Conservation (phyloP, 2,113 vertebrate species). For the Cebidichthys violaceus region DNA sequence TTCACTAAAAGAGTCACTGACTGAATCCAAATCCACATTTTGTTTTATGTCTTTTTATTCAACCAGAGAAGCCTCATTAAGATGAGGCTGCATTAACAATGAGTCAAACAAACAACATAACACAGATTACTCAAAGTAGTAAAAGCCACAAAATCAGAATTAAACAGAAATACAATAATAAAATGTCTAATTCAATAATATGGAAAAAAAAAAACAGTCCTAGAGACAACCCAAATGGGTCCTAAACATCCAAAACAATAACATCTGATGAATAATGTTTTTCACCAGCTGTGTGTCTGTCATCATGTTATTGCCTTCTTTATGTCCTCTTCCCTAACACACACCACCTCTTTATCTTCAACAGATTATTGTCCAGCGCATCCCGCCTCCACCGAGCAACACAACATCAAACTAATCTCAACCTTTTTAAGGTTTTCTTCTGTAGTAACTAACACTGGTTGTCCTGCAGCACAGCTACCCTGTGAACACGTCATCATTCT, state of each 20-base stretch:
- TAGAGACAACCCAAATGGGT: neutral
- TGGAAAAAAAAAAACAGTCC: neutral
- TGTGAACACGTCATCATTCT: neutral
- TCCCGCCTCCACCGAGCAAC: slow-evolving; percentile 15
- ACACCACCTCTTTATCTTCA: slow-evolving; percentile 11
- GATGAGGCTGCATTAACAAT: neutral
- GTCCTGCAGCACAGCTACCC: neutral
- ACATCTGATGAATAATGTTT: neutral
- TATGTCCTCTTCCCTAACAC: slow-evolving; percentile 1
- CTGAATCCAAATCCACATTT: neutral
- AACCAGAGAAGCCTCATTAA: neutral
- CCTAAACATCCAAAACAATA: neutral
- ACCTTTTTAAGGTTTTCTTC: neutral
- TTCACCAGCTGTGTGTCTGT: slow-evolving; percentile 7
- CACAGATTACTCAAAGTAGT: too few relatives aligned
- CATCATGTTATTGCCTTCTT: neutral
- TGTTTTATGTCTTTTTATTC: neutral
- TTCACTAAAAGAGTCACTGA: neutral
- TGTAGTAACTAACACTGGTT: neutral
- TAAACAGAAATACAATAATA: neutral
- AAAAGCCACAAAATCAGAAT: neutral
- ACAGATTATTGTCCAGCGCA: slow-evolving; percentile 66
- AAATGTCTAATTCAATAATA: neutral
- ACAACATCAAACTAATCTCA: slow-evolving; percentile 28
- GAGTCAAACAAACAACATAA: neutral